Base-by-base conservation (phyloP, 2,888 invertebrate genomes). In the Troglohyphantes excavatus region DNA sequence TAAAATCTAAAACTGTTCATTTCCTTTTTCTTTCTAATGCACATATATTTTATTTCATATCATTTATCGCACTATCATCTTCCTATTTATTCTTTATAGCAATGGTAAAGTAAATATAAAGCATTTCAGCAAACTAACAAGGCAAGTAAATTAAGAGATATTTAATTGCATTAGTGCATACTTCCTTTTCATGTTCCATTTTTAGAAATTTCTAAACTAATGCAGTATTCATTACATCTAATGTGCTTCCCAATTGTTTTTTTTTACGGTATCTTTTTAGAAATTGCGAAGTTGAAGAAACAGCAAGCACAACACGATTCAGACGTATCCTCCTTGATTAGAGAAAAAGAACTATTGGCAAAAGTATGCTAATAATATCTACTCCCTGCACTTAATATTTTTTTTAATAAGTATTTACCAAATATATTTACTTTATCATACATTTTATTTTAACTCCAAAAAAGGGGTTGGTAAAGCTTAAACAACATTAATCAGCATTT, bases 271-370 rank as follows among this genome's bases (percentile, higher is more conserved):
- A n/a, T n/a, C n/a, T n/a, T 73, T 73, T 11, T 33, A 87, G 87
- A 73, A 65, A 79, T 81, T 13, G 33, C 81, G 33, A 75, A 68
- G 76, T n/a, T 88, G 19, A 75, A 82, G 59, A 82, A 76, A 27
- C 59, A 82, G 2, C 73, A 67, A 23, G 53, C 68, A 53, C 75
- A 76, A n/a, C 82, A 88, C 61, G 68, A 82, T 61, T 68, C 68
- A 67, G 88, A 88, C 75, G 63, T 88, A 46, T 59, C 75, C 7
- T 17, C 73, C 19, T 33, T 82, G 19, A 43, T 76, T 2, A 75
- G 76, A 43, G 82, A 88, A 46, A 88, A 88, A 27, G 82, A 82
- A 67, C 26, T 88, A 21, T 43, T 88, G 13, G 88, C 88, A 26
- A 82, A 88, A 61, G 88, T 88, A 75, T 11, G 39, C 3, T 39